Percentiles rank a stretch among this genome's conserved stretches.
phyloP scores from a whole-genome alignment of 2,797 vertebrate species.

The Dermochelys coriacea region DNA sequence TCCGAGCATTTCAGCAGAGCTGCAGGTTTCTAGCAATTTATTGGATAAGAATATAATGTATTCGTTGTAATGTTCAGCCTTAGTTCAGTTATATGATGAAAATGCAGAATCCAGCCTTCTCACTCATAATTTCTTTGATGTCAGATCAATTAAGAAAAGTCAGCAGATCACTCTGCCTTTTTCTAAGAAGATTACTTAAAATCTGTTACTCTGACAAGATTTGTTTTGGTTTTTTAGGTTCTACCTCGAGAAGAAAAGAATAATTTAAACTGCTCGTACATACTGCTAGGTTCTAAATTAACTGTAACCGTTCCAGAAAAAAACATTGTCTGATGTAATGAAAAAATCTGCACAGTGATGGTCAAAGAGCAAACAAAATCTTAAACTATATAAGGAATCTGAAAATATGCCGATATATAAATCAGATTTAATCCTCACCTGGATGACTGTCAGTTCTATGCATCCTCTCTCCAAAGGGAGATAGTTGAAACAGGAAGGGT shows the following conservation, averaged over 20 bases:
- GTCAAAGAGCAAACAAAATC: not conserved
- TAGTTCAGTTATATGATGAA: not conserved
- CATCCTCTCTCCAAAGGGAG: not conserved
- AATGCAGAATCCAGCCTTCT: not conserved
- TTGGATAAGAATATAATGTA: not conserved
- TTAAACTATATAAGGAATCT: not conserved
- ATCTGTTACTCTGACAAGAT: not conserved
- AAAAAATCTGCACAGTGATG: not conserved
- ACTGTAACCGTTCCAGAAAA: not conserved
- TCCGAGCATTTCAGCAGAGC: not conserved
- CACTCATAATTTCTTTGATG: not conserved
- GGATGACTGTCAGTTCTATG: not conserved
- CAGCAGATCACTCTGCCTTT: not conserved
- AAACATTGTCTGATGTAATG: not conserved
- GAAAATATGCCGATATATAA: not conserved
- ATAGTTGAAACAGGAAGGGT: not conserved
- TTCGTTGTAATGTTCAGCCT: slow-evolving; percentile 9
- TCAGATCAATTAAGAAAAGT: not conserved
- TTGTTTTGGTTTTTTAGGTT: not conserved
- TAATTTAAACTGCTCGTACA: not conserved
- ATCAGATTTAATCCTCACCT: not conserved
- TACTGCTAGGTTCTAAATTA: slow-evolving; percentile 6
- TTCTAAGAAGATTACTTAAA: not conserved
- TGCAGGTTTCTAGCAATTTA: not conserved
- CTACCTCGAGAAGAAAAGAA: not conserved